Conservation (phyloP, 2,797 vertebrate genomes). For the Bradypus variegatus region DNA sequence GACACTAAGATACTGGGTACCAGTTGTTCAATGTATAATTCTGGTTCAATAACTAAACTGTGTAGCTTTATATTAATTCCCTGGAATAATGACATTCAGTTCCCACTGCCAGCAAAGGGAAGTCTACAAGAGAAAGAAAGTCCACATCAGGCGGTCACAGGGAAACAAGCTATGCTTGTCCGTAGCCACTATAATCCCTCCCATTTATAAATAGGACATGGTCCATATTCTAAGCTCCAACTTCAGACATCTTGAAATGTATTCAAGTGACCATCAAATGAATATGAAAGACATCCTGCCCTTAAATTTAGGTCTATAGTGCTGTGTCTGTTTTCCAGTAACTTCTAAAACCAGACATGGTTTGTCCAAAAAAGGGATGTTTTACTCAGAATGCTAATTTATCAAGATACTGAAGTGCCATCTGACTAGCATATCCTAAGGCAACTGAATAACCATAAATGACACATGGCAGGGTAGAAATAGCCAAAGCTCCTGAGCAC, state of each 20-base stretch:
- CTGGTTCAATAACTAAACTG: background rate
- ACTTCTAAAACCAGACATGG: background rate
- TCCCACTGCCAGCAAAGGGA: background rate
- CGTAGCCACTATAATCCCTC: background rate
- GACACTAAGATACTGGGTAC: rapidly evolving
- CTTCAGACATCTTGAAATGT: background rate
- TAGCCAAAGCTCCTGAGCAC: rapidly evolving
- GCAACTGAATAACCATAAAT: slow-evolving; percentile 28
- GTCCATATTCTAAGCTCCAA: background rate
- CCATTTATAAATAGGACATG: background rate
- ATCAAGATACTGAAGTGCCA: background rate
- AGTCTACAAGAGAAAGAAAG: background rate
- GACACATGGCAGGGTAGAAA: background rate
- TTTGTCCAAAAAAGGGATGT: background rate
- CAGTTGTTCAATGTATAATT: background rate
- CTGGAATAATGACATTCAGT: background rate
- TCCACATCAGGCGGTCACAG: rapidly evolving
- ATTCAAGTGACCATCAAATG: background rate
- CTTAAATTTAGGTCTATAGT: background rate
- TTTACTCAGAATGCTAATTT: slow-evolving; percentile 27
- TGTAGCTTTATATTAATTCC: background rate
- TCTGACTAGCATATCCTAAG: slow-evolving; percentile 34
- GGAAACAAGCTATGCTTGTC: background rate
- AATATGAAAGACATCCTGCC: background rate
- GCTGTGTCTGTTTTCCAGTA: background rate